Conservation (phyloP, 1,140 invertebrate genomes). For the Phenacoccus solenopsis region DNA sequence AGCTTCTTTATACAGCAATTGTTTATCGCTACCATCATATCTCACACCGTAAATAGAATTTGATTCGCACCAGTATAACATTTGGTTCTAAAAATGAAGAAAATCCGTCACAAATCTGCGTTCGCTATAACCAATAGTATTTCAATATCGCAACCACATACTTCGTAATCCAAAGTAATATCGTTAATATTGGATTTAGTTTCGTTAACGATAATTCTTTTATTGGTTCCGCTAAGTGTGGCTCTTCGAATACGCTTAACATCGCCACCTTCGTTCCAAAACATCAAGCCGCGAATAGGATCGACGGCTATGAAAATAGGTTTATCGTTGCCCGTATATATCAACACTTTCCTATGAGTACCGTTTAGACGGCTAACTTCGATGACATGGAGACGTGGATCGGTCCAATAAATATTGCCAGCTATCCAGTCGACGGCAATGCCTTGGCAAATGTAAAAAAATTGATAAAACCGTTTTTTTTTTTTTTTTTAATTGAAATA, state of each 20-base stretch:
- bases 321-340: slow-evolving; percentile 35
- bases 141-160: slow-evolving; percentile 24
- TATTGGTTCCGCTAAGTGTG: slow-evolving; percentile 44
- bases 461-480: slow-evolving; percentile 9
- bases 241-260: slow-evolving; percentile 40
- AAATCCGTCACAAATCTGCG: background rate
- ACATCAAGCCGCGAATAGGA: slow-evolving; percentile 46
- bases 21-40: slow-evolving; percentile 38
- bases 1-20: slow-evolving; percentile 29
- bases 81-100: slow-evolving; percentile 35
- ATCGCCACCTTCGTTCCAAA: slow-evolving; percentile 42
- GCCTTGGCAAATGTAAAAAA: slow-evolving; percentile 27
- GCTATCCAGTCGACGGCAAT: slow-evolving; percentile 39
- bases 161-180: slow-evolving; percentile 44
- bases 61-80: slow-evolving; percentile 77
- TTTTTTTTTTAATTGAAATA: too few species aligned
- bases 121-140: background rate
- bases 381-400: slow-evolving; percentile 43
- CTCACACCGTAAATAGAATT: slow-evolving; percentile 40
- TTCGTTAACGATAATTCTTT: slow-evolving; percentile 33
- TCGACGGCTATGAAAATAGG: slow-evolving; percentile 47
- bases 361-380: slow-evolving; percentile 41
- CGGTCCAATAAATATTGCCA: slow-evolving; percentile 48
- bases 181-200: slow-evolving; percentile 39
- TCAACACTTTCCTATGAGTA: slow-evolving; percentile 37